These are phyloP conservation scores for Dusona sp. DNA, from an alignment of 2,888 invertebrate species.

Conservation along the genomic window DNA sequence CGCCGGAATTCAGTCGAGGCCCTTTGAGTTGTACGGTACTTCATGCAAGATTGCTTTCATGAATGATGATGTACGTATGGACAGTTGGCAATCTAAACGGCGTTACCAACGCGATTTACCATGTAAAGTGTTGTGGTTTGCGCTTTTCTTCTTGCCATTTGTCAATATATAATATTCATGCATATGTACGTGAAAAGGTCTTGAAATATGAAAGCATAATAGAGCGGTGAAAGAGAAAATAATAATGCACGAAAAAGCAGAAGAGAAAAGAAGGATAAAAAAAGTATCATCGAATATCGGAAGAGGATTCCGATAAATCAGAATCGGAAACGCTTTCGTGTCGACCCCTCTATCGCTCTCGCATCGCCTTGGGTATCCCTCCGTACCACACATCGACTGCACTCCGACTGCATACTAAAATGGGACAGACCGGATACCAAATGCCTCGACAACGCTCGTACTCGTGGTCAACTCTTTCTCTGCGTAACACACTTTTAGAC, in stretches of 20 bases:
- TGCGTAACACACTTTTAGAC: constrained; percentile 65
- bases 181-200: background rate
- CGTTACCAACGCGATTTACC: background rate
- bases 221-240: background rate
- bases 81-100: constrained; percentile 9
- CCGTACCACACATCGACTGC: constrained; percentile 76
- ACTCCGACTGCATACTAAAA: constrained; percentile 83
- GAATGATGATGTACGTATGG: constrained; percentile 20
- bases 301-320: constrained; percentile 83
- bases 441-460: constrained; percentile 78
- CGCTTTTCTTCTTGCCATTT: background rate
- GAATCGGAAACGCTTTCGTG: constrained; percentile 81
- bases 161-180: background rate
- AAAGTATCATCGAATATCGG: constrained; percentile 78
- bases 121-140: background rate
- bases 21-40: constrained; percentile 58
- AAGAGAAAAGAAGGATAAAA: background rate
- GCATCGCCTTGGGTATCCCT: constrained; percentile 68
- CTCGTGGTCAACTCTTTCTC: constrained; percentile 69
- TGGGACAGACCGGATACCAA: constrained; percentile 82
- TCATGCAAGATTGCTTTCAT: constrained; percentile 43
- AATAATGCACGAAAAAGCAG: background rate
- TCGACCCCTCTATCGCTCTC: constrained; percentile 71
- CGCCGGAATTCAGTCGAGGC: constrained; percentile 39
- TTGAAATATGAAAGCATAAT: background rate